Percentiles rank a stretch among this genome's conserved stretches.
These are phyloP conservation scores for Microplitis deprimator DNA, from an alignment of 2,888 invertebrate species.

Conservation along the genomic window DNA sequence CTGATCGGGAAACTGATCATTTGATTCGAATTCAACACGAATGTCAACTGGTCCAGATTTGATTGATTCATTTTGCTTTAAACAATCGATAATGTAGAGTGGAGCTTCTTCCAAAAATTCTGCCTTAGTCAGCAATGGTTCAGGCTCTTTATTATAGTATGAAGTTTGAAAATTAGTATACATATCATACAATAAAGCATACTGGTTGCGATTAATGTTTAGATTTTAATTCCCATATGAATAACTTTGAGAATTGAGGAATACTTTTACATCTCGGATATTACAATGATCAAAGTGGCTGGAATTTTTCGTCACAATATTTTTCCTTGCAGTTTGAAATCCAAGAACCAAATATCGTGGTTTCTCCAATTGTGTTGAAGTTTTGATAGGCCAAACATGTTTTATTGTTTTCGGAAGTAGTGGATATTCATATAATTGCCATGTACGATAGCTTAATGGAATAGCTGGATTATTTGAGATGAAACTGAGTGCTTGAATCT, in stretches of 20 bases:
- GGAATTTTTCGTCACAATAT: not conserved
- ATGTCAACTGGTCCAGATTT: conserved; percentile 14
- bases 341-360: not conserved
- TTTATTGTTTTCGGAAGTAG: conserved; percentile 52
- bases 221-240: not conserved
- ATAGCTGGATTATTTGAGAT: conserved; percentile 37
- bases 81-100: not conserved
- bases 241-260: not conserved
- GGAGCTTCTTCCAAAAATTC: not conserved
- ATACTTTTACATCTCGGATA: not conserved
- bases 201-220: not conserved
- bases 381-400: not conserved
- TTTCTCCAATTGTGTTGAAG: not conserved
- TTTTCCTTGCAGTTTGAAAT: not conserved
- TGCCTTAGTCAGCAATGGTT: not conserved
- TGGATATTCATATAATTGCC: conserved; percentile 67
- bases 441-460: conserved; percentile 59
- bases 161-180: not conserved
- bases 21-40: too few species aligned
- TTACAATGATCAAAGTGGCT: not conserved
- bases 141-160: not conserved
- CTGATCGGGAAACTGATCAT: too few species aligned
- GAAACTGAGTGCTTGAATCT: conserved; percentile 23
- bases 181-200: not conserved
- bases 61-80: conserved; percentile 1